A percentile compares a stretch with the other conserved stretches of the same genome.
Conservation (phyloP, 2,797 vertebrate species). For the Eulemur rubriventer region DNA sequence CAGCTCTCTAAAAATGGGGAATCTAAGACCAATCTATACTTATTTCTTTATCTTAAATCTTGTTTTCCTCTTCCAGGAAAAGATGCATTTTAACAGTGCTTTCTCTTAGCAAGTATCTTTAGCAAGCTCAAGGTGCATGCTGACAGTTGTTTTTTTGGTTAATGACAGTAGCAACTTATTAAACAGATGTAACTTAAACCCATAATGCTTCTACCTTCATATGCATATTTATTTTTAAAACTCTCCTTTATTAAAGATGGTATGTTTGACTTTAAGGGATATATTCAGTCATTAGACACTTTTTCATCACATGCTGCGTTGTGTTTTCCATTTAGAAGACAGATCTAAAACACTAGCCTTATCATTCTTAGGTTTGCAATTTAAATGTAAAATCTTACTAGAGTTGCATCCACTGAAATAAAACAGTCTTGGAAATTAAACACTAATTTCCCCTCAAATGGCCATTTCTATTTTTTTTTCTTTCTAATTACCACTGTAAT, state of each 20-base stretch:
- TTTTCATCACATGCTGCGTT: constrained; percentile 41
- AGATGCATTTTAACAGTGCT: background rate
- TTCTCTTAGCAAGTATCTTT: background rate
- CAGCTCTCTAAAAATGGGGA: background rate
- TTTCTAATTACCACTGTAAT: constrained; percentile 77
- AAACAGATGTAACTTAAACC: background rate
- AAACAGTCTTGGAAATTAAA: constrained; percentile 75
- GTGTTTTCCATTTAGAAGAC: constrained; percentile 66
- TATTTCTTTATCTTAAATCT: background rate
- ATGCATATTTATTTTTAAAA: background rate
- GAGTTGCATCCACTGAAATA: constrained; percentile 72
- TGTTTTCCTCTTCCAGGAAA: background rate
- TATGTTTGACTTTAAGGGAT: background rate
- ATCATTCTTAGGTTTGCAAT: constrained; percentile 55
- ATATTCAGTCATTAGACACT: background rate
- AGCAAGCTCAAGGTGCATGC: background rate
- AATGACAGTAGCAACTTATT: background rate
- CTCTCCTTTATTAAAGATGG: background rate
- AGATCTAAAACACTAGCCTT: constrained; percentile 54
- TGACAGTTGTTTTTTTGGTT: background rate
- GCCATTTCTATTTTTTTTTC: constrained; percentile 45
- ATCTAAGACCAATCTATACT: background rate
- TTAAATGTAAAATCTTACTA: constrained; percentile 71
- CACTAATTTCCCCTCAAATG: constrained; percentile 71
- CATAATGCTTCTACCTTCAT: background rate